These are phyloP conservation scores for Pseudoips prasinana DNA, from an alignment of 2,888 invertebrate species.

Conservation along the genomic window DNA sequence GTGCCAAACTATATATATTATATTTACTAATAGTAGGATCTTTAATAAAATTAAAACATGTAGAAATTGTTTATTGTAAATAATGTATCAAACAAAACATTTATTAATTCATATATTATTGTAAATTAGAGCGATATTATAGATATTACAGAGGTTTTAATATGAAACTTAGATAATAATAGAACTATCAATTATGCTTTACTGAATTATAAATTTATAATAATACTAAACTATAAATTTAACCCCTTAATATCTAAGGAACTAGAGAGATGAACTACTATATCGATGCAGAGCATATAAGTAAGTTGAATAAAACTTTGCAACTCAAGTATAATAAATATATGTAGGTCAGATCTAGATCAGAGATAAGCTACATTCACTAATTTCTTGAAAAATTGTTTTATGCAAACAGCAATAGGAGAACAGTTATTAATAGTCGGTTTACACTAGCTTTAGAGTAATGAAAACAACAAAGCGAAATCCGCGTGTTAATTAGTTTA, in stretches of 20 bases:
- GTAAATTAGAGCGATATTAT: conserved; percentile 28
- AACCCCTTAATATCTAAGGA: conserved; percentile 26
- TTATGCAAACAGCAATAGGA: no score
- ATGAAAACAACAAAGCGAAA: no score
- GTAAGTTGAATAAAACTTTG: conserved; percentile 10
- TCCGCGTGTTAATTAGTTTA: no score
- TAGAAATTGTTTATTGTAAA: conserved; percentile 29
- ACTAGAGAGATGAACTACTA: conserved; percentile 31
- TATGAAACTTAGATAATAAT: conserved; percentile 19
- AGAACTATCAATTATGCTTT: conserved; percentile 24
- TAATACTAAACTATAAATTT: conserved; percentile 31
- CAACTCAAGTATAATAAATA: conserved; percentile 12
- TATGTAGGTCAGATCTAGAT: conserved; percentile 6
- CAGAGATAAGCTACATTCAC: neutral
- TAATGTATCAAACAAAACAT: conserved; percentile 21
- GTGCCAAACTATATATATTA: conserved; percentile 41
- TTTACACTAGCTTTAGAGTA: no score
- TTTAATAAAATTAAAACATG: conserved; percentile 33
- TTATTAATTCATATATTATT: conserved; percentile 26
- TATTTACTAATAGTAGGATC: conserved; percentile 34
- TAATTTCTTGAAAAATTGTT: no score
- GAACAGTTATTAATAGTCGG: no score
- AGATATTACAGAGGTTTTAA: conserved; percentile 24
- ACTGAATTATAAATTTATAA: conserved; percentile 14
- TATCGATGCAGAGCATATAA: conserved; percentile 25